A percentile compares a stretch with the other conserved stretches of the same genome.
Conservation (phyloP, 92 coral and sea anemone genomes). For the Epizoanthus ramosus region DNA sequence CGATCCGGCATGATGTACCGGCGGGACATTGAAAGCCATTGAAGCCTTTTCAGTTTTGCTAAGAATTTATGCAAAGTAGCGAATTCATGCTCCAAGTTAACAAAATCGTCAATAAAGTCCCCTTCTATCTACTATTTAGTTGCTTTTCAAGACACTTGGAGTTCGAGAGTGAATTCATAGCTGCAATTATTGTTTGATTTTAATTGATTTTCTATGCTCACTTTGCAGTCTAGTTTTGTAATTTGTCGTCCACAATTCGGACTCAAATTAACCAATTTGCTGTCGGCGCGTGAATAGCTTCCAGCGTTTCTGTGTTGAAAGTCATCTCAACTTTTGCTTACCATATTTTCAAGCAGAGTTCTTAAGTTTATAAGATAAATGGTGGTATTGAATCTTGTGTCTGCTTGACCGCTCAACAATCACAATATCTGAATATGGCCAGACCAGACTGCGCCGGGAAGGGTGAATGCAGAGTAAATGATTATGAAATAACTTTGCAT, state of each 20-base stretch:
- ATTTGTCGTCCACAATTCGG: background rate
- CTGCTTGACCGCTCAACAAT: too few species aligned
- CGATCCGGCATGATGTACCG: slow-evolving; percentile 9
- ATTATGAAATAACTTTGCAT: background rate
- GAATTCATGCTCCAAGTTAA: background rate
- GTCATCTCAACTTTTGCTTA: background rate
- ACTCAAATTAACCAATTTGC: too few species aligned
- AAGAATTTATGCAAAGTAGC: slow-evolving; percentile 33
- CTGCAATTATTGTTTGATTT: background rate
- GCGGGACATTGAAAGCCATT: slow-evolving; percentile 18
- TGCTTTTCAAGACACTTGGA: background rate
- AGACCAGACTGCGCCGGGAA: background rate
- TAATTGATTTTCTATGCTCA: background rate
- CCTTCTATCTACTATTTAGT: background rate
- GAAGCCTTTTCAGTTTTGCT: slow-evolving; percentile 6
- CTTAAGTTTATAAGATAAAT: background rate
- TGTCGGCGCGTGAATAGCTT: too few species aligned
- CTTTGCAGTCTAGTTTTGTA: background rate
- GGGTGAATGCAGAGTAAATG: background rate
- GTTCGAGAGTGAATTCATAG: background rate
- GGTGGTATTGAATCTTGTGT: too few species aligned
- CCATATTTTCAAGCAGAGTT: background rate
- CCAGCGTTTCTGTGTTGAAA: background rate
- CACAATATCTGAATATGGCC: too few species aligned
- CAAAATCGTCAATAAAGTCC: background rate